These are phyloP conservation scores for Rhodinocichla rosea DNA, from an alignment of 2,113 vertebrate genomes.

Conservation along the genomic window DNA sequence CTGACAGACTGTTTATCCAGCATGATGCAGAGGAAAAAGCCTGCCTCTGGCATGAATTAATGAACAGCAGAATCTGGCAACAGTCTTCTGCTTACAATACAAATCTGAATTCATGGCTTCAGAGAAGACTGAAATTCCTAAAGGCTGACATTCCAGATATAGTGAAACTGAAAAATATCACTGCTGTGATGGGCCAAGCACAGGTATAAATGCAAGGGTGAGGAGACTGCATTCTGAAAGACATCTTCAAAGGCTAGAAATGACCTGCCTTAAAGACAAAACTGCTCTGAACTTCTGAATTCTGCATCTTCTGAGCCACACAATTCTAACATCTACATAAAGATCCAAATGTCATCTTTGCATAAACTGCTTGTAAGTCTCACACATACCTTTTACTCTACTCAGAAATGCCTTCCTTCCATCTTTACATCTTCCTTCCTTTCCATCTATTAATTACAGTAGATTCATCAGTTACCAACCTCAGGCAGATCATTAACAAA, in stretches of 20 bases:
- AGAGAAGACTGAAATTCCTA: background rate
- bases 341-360: background rate
- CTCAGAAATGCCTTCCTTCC: background rate
- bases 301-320: background rate
- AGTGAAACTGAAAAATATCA: background rate
- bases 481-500: background rate
- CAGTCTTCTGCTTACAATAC: background rate
- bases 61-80: background rate
- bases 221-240: background rate
- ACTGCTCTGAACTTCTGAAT: background rate
- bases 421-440: background rate
- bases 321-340: background rate
- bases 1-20: background rate
- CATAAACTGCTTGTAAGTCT: background rate
- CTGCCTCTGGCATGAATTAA: background rate
- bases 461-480: background rate
- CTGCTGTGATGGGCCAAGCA: background rate
- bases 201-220: background rate
- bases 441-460: background rate
- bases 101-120: background rate
- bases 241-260: background rate
- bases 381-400: background rate
- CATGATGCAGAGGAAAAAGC: background rate
- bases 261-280: background rate
- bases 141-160: background rate